Evolutionary conservation across 2,797 vertebrate species (phyloP).

Genomic region (Astyanax mexicanus): DNA sequence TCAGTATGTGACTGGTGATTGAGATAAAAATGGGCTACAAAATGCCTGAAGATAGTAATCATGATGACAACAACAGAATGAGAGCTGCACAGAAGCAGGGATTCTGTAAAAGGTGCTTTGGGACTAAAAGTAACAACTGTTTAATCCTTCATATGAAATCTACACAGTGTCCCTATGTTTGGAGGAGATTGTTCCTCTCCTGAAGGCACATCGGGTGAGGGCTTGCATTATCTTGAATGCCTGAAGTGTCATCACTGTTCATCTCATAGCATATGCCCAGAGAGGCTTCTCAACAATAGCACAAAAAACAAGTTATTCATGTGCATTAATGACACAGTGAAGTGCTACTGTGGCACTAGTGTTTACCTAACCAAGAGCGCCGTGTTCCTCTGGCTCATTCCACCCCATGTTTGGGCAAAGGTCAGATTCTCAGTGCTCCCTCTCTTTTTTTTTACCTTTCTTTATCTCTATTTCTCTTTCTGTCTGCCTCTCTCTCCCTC

Average conservation of each 20-base stretch:
- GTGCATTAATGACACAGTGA: constrained; percentile 68
- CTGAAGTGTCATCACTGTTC: constrained; percentile 65
- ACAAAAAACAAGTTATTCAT: constrained; percentile 57
- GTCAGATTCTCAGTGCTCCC: constrained; percentile 51
- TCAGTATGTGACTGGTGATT: constrained; percentile 46
- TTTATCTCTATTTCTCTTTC: constrained; percentile 38
- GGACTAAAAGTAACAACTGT: constrained; percentile 43
- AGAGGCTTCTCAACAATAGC: constrained; percentile 62
- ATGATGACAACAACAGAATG: constrained; percentile 36
- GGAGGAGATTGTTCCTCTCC: constrained; percentile 44
- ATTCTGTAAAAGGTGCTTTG: constrained; percentile 28
- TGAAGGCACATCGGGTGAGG: constrained; percentile 44
- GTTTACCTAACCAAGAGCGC: constrained; percentile 53
- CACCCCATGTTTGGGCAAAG: constrained; percentile 59
- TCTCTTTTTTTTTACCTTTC: constrained; percentile 42
- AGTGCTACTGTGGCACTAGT: constrained; percentile 57
- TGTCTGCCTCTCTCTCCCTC: constrained; percentile 36
- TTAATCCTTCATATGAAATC: constrained; percentile 57
- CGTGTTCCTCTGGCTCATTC: constrained; percentile 61
- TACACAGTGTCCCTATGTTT: constrained; percentile 36
- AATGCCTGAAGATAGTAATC: constrained; percentile 42
- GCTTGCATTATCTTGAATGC: constrained; percentile 72
- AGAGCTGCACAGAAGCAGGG: constrained; percentile 24
- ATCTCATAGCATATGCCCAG: constrained; percentile 60
- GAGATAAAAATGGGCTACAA: constrained; percentile 48